A percentile compares a stretch with the other conserved stretches of the same genome.
phyloP scores from a whole-genome alignment of 2,888 invertebrate species.

The Meteorus cinctellus region DNA sequence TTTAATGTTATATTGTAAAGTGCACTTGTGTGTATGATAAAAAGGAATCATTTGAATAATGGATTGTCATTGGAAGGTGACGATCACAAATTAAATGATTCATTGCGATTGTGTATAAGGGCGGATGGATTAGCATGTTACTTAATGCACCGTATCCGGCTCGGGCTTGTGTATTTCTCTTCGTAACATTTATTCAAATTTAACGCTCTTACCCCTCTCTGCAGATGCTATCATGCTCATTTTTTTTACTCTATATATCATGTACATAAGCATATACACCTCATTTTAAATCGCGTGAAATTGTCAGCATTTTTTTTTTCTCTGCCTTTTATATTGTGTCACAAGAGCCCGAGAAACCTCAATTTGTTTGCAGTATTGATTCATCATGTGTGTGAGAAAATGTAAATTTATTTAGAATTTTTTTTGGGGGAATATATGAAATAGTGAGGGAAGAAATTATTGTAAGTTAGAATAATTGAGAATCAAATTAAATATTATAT shows the following conservation, averaged over 20 bases:
- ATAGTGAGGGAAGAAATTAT: too few relatives aligned
- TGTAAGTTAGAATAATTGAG: too few relatives aligned
- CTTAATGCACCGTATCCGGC: constrained; percentile 65
- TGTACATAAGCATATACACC: neutral
- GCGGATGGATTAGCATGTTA: constrained; percentile 69
- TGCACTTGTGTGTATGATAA: constrained; percentile 9
- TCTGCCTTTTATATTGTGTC: constrained; percentile 6
- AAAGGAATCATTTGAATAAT: constrained; percentile 32
- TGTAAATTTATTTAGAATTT: neutral
- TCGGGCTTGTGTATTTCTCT: constrained; percentile 52
- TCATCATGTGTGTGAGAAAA: neutral
- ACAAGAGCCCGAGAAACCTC: constrained; percentile 35
- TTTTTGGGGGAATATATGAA: too few relatives aligned
- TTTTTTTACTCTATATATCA: neutral
- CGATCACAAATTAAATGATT: constrained; percentile 55
- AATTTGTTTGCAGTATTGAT: constrained; percentile 27
- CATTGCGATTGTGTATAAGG: constrained; percentile 53
- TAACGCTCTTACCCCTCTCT: constrained; percentile 66
- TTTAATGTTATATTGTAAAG: neutral
- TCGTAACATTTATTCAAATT: constrained; percentile 70
- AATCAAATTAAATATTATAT: too few relatives aligned
- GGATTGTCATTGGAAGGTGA: constrained; percentile 40
- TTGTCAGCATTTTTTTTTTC: constrained; percentile 55
- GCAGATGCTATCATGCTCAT: constrained; percentile 57
- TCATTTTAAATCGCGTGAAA: constrained; percentile 63